Base-by-base conservation (phyloP, 2,888 invertebrate genomes). In the Alcis repandata region DNA sequence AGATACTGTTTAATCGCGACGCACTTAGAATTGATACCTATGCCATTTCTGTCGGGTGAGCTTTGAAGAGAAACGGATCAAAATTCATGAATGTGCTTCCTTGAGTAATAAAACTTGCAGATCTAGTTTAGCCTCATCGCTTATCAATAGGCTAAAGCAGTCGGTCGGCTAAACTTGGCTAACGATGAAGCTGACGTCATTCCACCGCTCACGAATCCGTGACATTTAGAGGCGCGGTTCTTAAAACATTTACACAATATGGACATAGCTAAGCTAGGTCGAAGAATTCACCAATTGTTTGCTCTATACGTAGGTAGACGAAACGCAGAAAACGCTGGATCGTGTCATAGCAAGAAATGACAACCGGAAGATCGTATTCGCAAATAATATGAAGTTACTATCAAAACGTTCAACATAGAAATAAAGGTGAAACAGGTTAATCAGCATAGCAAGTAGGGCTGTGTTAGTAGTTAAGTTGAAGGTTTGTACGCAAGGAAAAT, bases 141-240 rank as follows among this genome's bases (percentile, higher is more conserved):
- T 22, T 53, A 53, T 53, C 53, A 53, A 53, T 41, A 53, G 27
- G n/a, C 22, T 27, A 40, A 22, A 53, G 22, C 46, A 20, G 46
- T 27, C 22, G 19, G 36, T 51, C 38, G 20, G 22, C 53, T 60
- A 63, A 65, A 51, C 72, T 70, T 67, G 70, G 62, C 71, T 68
- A 60, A 22, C 68, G 59, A 61, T 67, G 67, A 59, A 49, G 67
- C 68, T 75, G 75, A 77, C 76, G 75, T 75, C 73, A 77, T 65
- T 64, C 66, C 43, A 69, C 64, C 48, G 70, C 72, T 75, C 73
- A 76, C 71, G 76, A 78, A 68, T 66, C 68, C 69, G 68, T 74
- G 73, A 74, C 75, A 76, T 75, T 75, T 73, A 71, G 70, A 33
- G 66, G 68, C 72, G 72, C 69, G 72, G 69, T 74, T 70, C 69